Base-by-base conservation (phyloP, 2,113 vertebrate genomes). In the Plecturocebus donacophilus region DNA sequence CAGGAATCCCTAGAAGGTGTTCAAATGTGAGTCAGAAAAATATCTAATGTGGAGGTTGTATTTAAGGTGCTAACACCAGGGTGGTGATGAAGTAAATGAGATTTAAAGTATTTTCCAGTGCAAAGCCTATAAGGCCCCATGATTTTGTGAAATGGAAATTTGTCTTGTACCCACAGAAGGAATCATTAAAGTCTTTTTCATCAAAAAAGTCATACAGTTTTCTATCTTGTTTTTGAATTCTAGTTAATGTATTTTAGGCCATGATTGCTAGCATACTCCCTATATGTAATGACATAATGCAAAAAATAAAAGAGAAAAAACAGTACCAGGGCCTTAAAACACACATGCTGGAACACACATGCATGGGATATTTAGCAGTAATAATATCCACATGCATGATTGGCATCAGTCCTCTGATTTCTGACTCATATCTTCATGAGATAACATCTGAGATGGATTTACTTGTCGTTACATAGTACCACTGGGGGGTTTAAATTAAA, bases 371-470 rank as follows among this genome's bases (percentile, higher is more conserved):
- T 47, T 75, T 45, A 71, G 47, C 3, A 56, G 70, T 85, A 90
- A 91, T n/a, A 80, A 64, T 4, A 49, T 73, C 58, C 68, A 27
- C 71, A 35, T 90, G 64, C 40, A 5, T 94, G 90, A 54, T 49
- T 10, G 17, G 11, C 64, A 47, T 40, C 30, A 45, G 45, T 58
- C 10, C 12, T 88, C 38, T 90, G 77, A 61, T 56, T 92, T 95
- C 54, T 96, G 94, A 30, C 66, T 91, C 54, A 68, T n/a, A 23
- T 70, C 9, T 88, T 21, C 70, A 35, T 66, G 52, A 75, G 21
- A 76, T 92, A 84, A 49, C 61, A 95, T 90, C 89, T 93, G 70
- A 95, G 87, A 56, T 90, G 56, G 27, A 90, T 96, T 95, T 77
- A 76, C 13, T 91, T 92, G 40, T 82, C 40, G 40, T 86, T 90